Conservation (phyloP, 1,140 invertebrate species). For the Bradysia coprophila region DNA sequence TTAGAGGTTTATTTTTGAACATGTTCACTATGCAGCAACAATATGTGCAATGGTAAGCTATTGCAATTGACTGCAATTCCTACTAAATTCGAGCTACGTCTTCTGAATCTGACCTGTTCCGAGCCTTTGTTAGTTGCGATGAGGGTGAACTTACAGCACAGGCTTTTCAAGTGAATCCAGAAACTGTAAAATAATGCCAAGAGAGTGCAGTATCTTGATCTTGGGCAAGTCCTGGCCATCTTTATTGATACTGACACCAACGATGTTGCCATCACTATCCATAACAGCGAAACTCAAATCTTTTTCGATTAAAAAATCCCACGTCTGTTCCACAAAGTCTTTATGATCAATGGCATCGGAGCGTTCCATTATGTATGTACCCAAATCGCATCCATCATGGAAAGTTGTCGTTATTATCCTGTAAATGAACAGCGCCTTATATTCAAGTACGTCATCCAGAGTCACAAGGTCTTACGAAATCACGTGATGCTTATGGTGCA, state of each 20-base stretch:
- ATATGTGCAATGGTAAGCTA: no score
- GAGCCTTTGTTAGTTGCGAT: no score
- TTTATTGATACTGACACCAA: constrained; percentile 56
- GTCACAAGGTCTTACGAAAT: constrained; percentile 11
- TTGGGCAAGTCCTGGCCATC: constrained; percentile 61
- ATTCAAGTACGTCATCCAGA: no score
- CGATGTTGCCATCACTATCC: constrained; percentile 16
- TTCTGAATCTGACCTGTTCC: no score
- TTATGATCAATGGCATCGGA: constrained; percentile 48
- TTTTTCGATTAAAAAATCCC: constrained; percentile 42
- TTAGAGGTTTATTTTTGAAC: no score
- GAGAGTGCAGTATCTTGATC: constrained; percentile 39
- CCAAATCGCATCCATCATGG: constrained; percentile 65
- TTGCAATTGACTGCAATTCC: no score
- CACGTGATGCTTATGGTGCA: constrained; percentile 6
- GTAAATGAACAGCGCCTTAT: no score
- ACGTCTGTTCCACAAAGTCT: constrained; percentile 40
- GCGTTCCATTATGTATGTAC: no score
- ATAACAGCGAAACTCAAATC: constrained; percentile 49
- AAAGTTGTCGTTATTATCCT: constrained; percentile 70
- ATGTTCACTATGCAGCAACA: no score
- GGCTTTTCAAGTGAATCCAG: constrained; percentile 55
- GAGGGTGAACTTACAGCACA: no score
- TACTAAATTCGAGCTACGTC: no score
- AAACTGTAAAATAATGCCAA: constrained; percentile 57